Evolutionary conservation across 2,113 vertebrate genomes (phyloP).

Genomic region (Crotalus helleri): DNA sequence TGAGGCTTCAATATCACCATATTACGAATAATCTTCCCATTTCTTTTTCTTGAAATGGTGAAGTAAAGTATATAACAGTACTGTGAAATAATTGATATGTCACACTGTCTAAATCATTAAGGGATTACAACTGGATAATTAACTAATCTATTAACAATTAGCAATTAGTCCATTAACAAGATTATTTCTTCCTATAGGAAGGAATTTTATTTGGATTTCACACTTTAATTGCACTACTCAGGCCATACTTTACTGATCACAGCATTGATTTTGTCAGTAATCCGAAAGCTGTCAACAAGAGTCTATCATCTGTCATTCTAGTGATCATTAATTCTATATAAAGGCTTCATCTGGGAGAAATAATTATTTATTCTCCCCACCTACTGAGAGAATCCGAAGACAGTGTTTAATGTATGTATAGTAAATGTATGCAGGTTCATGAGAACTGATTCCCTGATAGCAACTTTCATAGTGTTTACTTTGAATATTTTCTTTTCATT

Average conservation of each 20-base stretch:
- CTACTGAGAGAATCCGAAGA: neutral
- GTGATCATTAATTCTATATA: constrained; percentile 14
- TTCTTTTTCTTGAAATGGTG: neutral
- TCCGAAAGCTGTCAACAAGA: constrained; percentile 30
- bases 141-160: constrained; percentile 54
- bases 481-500: neutral
- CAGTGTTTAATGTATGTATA: neutral
- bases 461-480: neutral
- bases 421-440: neutral
- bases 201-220: constrained; percentile 27
- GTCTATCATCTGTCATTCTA: constrained; percentile 24
- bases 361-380: neutral
- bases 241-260: constrained; percentile 29
- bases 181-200: constrained; percentile 42
- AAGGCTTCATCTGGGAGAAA: neutral
- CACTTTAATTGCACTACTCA: constrained; percentile 4
- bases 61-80: constrained; percentile 12
- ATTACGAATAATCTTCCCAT: neutral
- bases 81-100: constrained; percentile 35
- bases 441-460: neutral
- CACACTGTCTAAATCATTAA: constrained; percentile 39
- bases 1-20: rapidly evolving
- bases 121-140: constrained; percentile 38
- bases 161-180: constrained; percentile 47
- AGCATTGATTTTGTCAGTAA: constrained; percentile 44